Percentiles rank a stretch among this genome's conserved stretches.
These are phyloP conservation scores for Malthinus seriepunctatus DNA, from an alignment of 2,888 invertebrate genomes.

Conservation along the genomic window DNA sequence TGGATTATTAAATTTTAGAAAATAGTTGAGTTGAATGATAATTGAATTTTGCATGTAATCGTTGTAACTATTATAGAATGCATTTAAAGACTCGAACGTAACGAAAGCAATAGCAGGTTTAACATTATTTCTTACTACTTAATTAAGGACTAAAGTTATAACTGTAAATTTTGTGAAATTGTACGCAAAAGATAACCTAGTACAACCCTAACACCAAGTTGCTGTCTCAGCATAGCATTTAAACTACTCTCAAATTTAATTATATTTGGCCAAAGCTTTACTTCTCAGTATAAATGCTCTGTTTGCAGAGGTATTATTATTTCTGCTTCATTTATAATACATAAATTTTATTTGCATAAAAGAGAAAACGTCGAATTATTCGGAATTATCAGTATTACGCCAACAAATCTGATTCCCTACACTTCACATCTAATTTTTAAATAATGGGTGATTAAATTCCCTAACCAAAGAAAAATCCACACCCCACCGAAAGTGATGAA, in stretches of 20 bases:
- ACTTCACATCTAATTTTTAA: too few species aligned
- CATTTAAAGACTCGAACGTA: slow-evolving; percentile 7
- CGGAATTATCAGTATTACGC: not conserved
- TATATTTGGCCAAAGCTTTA: slow-evolving; percentile 24
- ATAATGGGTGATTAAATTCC: too few species aligned
- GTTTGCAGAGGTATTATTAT: slow-evolving; percentile 24
- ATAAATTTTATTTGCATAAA: slow-evolving; percentile 13
- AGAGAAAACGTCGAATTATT: slow-evolving; percentile 1
- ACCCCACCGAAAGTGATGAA: too few species aligned
- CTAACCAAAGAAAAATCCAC: too few species aligned
- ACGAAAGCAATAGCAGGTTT: slow-evolving; percentile 17
- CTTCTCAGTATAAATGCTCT: slow-evolving; percentile 14
- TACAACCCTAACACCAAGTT: slow-evolving; percentile 22
- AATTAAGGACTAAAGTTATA: slow-evolving; percentile 26
- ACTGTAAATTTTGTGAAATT: slow-evolving; percentile 28
- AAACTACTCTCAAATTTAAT: slow-evolving; percentile 27
- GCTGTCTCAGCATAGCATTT: slow-evolving; percentile 25
- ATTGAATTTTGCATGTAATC: too few species aligned
- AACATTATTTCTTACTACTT: slow-evolving; percentile 21
- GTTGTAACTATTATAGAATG: not conserved
- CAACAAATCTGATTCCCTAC: too few species aligned
- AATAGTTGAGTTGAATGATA: too few species aligned
- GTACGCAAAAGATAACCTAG: slow-evolving; percentile 28
- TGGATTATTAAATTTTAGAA: too few species aligned
- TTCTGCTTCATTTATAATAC: slow-evolving; percentile 25